Evolutionary conservation across 1,140 invertebrate species (phyloP).

Genomic region (Drosophila arizonae): DNA sequence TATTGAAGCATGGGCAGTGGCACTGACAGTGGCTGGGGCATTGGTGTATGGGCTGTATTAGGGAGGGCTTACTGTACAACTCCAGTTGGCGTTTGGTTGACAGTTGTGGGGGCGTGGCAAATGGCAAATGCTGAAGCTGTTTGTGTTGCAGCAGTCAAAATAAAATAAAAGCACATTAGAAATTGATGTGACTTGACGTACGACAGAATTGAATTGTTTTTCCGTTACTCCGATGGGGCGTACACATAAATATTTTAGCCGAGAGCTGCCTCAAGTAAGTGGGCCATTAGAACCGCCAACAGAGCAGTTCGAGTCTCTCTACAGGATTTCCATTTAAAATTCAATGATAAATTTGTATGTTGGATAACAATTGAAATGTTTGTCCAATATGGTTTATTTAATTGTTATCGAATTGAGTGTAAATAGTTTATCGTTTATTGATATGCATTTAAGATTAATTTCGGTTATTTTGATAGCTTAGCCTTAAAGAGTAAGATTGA

Average conservation of each 20-base stretch:
- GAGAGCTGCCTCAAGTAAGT: conserved; percentile 11
- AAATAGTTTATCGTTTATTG: too few relatives aligned
- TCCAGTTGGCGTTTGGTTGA: conserved; percentile 21
- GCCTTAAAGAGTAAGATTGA: too few relatives aligned
- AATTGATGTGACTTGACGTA: conserved; percentile 32
- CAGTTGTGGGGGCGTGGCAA: conserved; percentile 22
- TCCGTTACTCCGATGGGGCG: conserved; percentile 9
- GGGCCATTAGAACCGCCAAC: conserved; percentile 2
- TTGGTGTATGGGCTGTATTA: not conserved
- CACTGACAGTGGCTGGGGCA: not conserved
- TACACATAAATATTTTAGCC: conserved; percentile 20
- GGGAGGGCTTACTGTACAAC: not conserved
- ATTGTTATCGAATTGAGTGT: not conserved
- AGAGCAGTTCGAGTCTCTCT: not conserved
- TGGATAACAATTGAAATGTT: too few relatives aligned
- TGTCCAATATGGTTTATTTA: not conserved
- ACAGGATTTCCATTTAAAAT: not conserved
- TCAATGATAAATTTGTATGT: not conserved
- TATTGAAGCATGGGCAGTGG: not conserved
- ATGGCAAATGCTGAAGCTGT: not conserved
- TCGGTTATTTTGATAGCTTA: too few relatives aligned
- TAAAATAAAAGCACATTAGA: conserved; percentile 41
- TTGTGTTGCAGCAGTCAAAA: not conserved
- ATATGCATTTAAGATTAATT: not conserved
- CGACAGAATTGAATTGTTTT: conserved; percentile 21